These are phyloP conservation scores for Patella caerulea DNA, from an alignment of 2,888 invertebrate species.

Conservation along the genomic window DNA sequence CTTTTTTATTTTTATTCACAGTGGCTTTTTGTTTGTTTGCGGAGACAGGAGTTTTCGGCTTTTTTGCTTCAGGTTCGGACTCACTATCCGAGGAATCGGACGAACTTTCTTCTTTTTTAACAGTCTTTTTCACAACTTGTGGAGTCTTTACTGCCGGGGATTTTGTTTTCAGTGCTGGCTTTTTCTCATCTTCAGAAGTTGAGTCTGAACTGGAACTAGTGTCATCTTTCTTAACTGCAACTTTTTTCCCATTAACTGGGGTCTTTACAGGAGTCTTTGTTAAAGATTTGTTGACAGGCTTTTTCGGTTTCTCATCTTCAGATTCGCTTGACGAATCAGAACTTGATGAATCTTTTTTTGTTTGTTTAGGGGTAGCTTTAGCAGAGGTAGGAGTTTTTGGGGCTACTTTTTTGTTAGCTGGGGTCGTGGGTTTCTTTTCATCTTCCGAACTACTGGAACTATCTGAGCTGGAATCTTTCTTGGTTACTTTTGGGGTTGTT, in stretches of 20 bases:
- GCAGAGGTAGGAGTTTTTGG: constrained; percentile 23
- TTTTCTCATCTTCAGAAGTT: constrained; percentile 31
- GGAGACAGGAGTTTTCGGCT: not conserved
- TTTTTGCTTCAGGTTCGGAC: constrained; percentile 30
- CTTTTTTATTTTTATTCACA: constrained; percentile 18
- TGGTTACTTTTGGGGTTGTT: constrained; percentile 9
- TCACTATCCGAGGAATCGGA: constrained; percentile 36
- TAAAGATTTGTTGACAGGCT: constrained; percentile 22
- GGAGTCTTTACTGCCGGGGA: constrained; percentile 4
- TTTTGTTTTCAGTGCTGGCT: not conserved
- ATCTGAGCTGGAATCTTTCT: constrained; percentile 26
- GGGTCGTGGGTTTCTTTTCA: constrained; percentile 21
- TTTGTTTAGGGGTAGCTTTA: constrained; percentile 25
- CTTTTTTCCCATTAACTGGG: constrained; percentile 23
- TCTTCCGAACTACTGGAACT: constrained; percentile 28
- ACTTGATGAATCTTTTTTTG: constrained; percentile 36
- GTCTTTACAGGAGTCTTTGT: constrained; percentile 24
- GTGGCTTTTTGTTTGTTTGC: not conserved
- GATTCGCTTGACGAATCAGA: constrained; percentile 38
- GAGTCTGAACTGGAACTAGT: constrained; percentile 32
- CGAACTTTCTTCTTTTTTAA: constrained; percentile 21
- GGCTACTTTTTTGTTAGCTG: constrained; percentile 24
- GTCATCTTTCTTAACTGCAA: constrained; percentile 22
- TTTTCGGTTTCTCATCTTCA: constrained; percentile 33
- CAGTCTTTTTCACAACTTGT: constrained; percentile 11